phyloP scores from a whole-genome alignment of 2,888 invertebrate genomes.

The Hofmannophila pseudospretella region DNA sequence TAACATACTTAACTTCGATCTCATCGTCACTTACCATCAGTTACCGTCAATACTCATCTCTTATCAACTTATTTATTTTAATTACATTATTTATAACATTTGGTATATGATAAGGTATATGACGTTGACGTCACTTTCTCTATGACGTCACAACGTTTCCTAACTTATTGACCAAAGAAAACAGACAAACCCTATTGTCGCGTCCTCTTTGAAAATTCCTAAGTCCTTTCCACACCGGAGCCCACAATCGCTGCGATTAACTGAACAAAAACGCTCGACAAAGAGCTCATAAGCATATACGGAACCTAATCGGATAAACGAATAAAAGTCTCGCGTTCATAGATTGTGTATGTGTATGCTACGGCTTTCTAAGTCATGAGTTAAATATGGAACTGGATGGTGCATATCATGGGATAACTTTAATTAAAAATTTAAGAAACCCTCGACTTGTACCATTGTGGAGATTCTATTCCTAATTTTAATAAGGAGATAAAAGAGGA shows the following conservation, averaged over 20 bases:
- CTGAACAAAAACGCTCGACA: conserved; percentile 53
- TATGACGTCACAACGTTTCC: conserved; percentile 3
- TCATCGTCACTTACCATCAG: no score
- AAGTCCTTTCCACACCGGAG: conserved; percentile 45
- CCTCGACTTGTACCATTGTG: no score
- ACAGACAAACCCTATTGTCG: conserved; percentile 28
- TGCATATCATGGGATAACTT: no score
- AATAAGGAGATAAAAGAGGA: no score
- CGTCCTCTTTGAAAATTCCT: conserved; percentile 33
- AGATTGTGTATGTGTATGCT: conserved; percentile 23
- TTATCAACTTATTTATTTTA: no score
- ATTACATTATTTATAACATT: no score
- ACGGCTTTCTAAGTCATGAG: conserved; percentile 16
- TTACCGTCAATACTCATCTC: no score
- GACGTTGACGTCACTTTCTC: not conserved
- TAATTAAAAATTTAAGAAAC: no score
- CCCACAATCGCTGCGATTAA: conserved; percentile 54
- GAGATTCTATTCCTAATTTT: no score
- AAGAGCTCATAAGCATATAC: conserved; percentile 68
- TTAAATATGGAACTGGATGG: conserved; percentile 6
- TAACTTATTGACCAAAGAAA: conserved; percentile 23
- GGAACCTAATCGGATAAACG: conserved; percentile 68
- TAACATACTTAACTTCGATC: no score
- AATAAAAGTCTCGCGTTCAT: conserved; percentile 57
- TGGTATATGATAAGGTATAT: no score